Evolutionary conservation across 2,888 invertebrate species (phyloP), one percentile per base, ranked within the genome.

Genomic region (Auanema sp.): DNA sequence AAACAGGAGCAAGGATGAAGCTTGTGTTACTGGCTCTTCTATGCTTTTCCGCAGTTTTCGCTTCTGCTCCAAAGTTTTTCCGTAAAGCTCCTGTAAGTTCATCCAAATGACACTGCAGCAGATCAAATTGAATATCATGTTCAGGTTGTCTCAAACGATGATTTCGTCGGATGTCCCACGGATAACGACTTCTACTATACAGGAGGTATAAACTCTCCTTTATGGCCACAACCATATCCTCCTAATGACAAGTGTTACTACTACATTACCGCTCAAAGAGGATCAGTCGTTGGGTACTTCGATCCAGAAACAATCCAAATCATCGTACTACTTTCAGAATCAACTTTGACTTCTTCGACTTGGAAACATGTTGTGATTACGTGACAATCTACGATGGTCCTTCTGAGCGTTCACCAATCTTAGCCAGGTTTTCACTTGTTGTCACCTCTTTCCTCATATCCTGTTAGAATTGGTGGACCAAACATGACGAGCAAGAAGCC

Each of bases 311-410:
- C 18, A 12, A 24, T n/a, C 18, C 3, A 49, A 49, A 5, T 60
- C 23, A 3, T 12, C 12, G 52, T 47, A 21, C 21, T 47, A 18
- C 40, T 42, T 71, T 64, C 57, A 73, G 71, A 43, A 42, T 75
- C 47, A 50, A 68, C 1, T 75, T 75, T 43, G 61, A 69, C 0
- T 66, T 71, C 54, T 75, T 60, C 42, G 75, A 75, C 21, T 24
- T 75, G 56, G 69, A 75, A 16, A 63, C 68, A 21, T 71, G 71
- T 57, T 71, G 71, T 61, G 75, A 75, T 59, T 72, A 58, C 41
- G 62, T 75, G 1, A 72, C 75, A 3, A 72, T 75, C 25, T 71
- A 71, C 52, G 75, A 75, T 60, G 75, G 75, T n/a, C 67, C 65
- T 18, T 56, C 66, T 11, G 54, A 54, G 1, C 44, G 12, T 4